Evolutionary conservation across 2,797 vertebrate genomes (phyloP).

Genomic region (Denticeps clupeoides): DNA sequence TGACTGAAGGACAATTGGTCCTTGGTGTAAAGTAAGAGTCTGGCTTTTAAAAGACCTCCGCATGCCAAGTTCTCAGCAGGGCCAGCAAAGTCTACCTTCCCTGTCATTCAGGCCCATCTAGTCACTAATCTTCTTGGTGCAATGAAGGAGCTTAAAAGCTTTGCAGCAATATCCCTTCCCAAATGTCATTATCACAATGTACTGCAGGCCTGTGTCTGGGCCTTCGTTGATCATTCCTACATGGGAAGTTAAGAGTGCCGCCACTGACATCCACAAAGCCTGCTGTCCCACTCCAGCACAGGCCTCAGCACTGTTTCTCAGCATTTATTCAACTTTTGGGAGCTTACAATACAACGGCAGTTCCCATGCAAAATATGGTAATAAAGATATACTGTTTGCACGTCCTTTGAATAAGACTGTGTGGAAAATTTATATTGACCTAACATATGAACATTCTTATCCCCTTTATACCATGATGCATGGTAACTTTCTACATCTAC

Average conservation of each 20-base stretch:
- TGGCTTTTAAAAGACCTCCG: constrained; percentile 60
- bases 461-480: no score
- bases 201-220: constrained; percentile 41
- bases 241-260: constrained; percentile 43
- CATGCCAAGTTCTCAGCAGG: constrained; percentile 58
- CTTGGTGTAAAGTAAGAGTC: constrained; percentile 61
- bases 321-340: no score
- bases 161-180: constrained; percentile 64
- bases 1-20: constrained; percentile 63
- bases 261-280: constrained; percentile 43
- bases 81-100: constrained; percentile 55
- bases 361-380: no score
- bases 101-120: constrained; percentile 63
- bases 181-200: constrained; percentile 65
- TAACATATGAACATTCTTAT: no score
- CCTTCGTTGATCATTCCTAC: constrained; percentile 32
- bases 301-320: no score
- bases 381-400: no score
- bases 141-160: constrained; percentile 69
- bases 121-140: constrained; percentile 66
- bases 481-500: no score
- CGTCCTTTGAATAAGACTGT: no score
- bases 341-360: no score
- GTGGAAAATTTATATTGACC: no score
- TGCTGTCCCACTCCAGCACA: constrained; percentile 6